Percentiles rank a stretch among this genome's conserved stretches.
Evolutionary conservation across 2,113 vertebrate genomes (phyloP).

Genomic region (Platycercus adscitus): DNA sequence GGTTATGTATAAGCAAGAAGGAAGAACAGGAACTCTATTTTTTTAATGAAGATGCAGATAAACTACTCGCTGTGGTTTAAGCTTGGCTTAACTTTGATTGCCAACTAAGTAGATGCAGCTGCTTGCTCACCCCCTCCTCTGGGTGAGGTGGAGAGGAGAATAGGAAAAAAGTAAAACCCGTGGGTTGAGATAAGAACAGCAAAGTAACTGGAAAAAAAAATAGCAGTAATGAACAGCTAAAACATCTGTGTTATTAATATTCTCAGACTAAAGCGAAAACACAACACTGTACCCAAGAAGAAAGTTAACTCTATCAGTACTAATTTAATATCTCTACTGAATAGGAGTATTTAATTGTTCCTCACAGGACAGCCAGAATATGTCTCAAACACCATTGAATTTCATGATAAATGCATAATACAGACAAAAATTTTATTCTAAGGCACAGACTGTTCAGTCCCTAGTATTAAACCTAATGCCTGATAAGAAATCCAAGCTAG

Average conservation of each 20-base stretch:
- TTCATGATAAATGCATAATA: background rate
- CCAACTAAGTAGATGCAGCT: background rate
- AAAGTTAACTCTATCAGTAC: background rate
- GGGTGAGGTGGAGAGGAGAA: background rate
- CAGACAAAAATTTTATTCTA: background rate
- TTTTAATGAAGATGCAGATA: background rate
- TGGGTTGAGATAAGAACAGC: background rate
- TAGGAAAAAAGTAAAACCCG: background rate
- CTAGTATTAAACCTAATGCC: background rate
- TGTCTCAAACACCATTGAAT: background rate
- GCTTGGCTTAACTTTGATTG: background rate
- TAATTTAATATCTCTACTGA: background rate
- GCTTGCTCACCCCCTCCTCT: background rate
- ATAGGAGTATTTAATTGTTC: background rate
- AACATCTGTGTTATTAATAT: background rate
- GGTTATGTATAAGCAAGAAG: background rate
- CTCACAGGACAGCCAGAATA: background rate
- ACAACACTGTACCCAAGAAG: background rate
- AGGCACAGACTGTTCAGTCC: background rate
- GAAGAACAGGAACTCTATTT: background rate
- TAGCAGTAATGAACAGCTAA: background rate
- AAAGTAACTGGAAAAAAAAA: background rate
- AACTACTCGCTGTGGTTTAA: background rate
- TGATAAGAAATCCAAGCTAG: background rate
- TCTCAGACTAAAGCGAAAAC: background rate